Evolutionary conservation across 2,113 vertebrate genomes (phyloP).

Genomic region (Thamnophis sirtalis): DNA sequence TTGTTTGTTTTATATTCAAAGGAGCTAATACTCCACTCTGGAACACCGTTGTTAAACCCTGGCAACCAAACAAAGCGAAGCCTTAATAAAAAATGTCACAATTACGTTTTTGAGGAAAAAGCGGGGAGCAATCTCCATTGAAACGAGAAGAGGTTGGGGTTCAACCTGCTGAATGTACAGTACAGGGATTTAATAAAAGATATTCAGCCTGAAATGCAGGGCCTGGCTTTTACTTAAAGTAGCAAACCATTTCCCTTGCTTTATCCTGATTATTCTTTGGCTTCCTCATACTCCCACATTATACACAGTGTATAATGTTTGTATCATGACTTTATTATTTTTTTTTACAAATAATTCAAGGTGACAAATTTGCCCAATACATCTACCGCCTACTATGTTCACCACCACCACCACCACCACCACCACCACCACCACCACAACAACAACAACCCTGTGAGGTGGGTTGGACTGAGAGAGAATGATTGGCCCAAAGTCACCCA

Average conservation of each 20-base stretch:
- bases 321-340: neutral
- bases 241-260: neutral
- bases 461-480: neutral
- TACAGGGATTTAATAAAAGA: neutral
- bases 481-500: neutral
- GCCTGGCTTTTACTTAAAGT: neutral
- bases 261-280: neutral
- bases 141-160: neutral
- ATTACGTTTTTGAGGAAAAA: neutral
- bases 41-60: neutral
- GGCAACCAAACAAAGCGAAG: neutral
- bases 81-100: neutral
- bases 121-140: neutral
- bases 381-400: neutral
- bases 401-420: neutral
- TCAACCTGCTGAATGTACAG: neutral
- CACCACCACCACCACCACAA: too few relatives aligned
- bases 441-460: neutral
- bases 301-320: neutral
- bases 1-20: neutral
- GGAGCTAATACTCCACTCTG: neutral
- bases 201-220: neutral
- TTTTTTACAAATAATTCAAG: neutral
- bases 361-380: neutral
- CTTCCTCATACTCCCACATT: neutral